phyloP scores from a whole-genome alignment of 2,888 invertebrate genomes.

The Pherbina coryleti region DNA sequence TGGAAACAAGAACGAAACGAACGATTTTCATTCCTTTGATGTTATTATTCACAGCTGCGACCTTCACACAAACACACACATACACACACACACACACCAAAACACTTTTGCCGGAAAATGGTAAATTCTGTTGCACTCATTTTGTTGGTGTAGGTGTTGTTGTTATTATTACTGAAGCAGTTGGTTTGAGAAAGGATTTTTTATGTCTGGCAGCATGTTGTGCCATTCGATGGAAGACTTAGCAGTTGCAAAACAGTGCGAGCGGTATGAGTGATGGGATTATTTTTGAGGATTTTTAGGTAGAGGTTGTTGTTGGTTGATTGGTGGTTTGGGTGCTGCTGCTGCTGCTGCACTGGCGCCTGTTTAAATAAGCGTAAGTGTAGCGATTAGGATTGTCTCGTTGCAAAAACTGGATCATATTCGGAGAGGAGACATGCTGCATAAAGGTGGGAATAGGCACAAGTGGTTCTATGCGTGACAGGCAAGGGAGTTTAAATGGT shows the following conservation, averaged over 20 bases:
- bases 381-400: constrained; percentile 20
- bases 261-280: constrained; percentile 1
- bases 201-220: constrained; percentile 37
- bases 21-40: constrained; percentile 38
- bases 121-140: constrained; percentile 25
- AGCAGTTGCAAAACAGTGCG: not conserved
- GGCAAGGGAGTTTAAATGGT: too few species aligned
- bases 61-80: constrained; percentile 37
- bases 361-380: constrained; percentile 23
- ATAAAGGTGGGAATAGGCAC: not conserved
- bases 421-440: not conserved
- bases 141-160: not conserved
- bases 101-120: not conserved
- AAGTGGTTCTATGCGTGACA: too few species aligned
- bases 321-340: not conserved
- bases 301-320: not conserved
- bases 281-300: not conserved
- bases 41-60: constrained; percentile 45
- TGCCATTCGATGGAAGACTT: not conserved
- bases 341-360: not conserved
- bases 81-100: constrained; percentile 16
- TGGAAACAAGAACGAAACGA: constrained; percentile 15
- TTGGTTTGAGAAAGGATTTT: constrained; percentile 17
- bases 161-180: constrained; percentile 9
- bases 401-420: not conserved